Evolutionary conservation across 2,888 invertebrate genomes (phyloP).

Genomic region (Hirtodrosophila cameraria): DNA sequence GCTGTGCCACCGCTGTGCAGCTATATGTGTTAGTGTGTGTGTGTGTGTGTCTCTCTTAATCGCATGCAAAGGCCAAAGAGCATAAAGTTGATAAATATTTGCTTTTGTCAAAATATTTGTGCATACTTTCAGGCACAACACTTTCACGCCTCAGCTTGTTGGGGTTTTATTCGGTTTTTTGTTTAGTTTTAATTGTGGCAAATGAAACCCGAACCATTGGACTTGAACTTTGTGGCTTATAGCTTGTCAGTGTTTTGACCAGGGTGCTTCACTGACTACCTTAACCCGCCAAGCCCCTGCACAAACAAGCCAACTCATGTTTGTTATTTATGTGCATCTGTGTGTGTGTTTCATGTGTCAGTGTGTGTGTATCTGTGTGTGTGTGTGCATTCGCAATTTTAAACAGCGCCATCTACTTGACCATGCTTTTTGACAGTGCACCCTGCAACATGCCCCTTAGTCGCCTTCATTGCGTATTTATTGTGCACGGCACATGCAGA

Average conservation of each 20-base stretch:
- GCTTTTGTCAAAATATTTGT: constrained; percentile 70
- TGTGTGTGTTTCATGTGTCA: constrained; percentile 9
- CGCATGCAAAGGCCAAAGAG: constrained; percentile 64
- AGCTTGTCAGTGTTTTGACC: constrained; percentile 31
- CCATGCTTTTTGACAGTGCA: constrained; percentile 58
- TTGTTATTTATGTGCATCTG: constrained; percentile 59
- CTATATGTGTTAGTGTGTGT: neutral
- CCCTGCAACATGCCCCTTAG: neutral
- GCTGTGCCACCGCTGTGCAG: neutral
- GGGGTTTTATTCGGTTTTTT: constrained; percentile 25
- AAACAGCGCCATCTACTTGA: constrained; percentile 57
- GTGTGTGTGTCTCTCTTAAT: constrained; percentile 24
- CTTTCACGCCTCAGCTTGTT: constrained; percentile 48
- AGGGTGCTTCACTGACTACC: neutral
- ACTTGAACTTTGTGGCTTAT: constrained; percentile 29
- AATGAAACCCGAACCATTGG: constrained; percentile 29
- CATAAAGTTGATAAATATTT: constrained; percentile 72
- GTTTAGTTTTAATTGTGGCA: constrained; percentile 69
- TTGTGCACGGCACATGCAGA: constrained; percentile 69
- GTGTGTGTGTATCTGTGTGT: constrained; percentile 9
- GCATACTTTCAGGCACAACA: constrained; percentile 55
- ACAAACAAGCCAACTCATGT: constrained; percentile 45
- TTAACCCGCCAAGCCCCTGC: neutral
- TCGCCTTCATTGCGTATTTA: constrained; percentile 59
- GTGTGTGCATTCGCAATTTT: constrained; percentile 47